phyloP scores from a whole-genome alignment of 2,797 vertebrate genomes.

The Bucorvus abyssinicus region DNA sequence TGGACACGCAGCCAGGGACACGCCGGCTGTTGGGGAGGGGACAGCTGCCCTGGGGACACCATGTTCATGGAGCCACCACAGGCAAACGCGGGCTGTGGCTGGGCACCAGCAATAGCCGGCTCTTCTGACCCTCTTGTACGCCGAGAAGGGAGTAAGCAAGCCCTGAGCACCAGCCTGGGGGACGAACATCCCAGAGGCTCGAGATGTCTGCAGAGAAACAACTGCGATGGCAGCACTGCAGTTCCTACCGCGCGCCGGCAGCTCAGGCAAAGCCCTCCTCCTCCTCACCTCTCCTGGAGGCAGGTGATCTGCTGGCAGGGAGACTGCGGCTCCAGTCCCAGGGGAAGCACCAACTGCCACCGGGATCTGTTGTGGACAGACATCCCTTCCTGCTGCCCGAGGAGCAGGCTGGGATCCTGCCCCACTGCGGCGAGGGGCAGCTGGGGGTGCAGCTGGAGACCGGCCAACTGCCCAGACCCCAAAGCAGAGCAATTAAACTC shows the following conservation, averaged over 20 bases:
- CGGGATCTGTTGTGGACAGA: not conserved
- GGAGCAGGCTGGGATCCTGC: not conserved
- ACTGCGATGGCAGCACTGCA: not conserved
- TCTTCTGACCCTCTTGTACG: fast-evolving
- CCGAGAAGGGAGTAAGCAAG: not conserved
- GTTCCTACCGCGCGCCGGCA: fast-evolving
- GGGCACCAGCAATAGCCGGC: fast-evolving
- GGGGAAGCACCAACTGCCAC: not conserved
- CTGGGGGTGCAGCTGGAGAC: not conserved
- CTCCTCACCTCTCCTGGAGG: not conserved
- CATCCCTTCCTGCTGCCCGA: not conserved
- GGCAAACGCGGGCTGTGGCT: not conserved
- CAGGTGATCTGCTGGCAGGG: not conserved
- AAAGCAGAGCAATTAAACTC: not conserved
- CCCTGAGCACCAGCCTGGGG: not conserved
- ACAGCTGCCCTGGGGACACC: not conserved
- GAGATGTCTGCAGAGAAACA: not conserved
- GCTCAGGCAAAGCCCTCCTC: not conserved
- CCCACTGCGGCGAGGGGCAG: fast-evolving
- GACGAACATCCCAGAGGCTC: not conserved
- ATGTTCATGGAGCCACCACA: fast-evolving
- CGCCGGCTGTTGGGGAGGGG: fast-evolving
- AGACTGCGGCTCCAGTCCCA: fast-evolving
- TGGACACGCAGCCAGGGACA: not conserved
- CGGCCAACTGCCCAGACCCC: not conserved